Conservation (phyloP, 2,797 vertebrate genomes). For the Oceanodroma leucorhoa region DNA sequence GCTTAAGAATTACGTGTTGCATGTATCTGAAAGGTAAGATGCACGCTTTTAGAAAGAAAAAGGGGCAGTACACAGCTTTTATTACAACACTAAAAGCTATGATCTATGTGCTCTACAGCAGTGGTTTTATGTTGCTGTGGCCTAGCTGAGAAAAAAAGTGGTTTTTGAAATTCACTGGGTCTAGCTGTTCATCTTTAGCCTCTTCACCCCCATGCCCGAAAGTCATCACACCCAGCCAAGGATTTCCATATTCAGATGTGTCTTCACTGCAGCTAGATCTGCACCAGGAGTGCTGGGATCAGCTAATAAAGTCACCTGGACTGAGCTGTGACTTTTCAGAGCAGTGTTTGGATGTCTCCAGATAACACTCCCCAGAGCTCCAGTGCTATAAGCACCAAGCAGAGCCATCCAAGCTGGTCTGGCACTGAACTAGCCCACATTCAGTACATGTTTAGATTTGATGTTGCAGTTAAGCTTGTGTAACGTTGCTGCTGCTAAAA, state of each 20-base stretch:
- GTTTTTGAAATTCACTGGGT: neutral
- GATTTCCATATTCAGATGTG: neutral
- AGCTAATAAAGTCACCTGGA: neutral
- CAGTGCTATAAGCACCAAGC: accelerated
- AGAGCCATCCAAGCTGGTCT: neutral
- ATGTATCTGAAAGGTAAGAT: neutral
- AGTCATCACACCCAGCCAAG: neutral
- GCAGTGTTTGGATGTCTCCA: neutral
- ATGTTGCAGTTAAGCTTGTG: neutral
- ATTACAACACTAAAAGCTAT: neutral
- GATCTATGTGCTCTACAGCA: neutral
- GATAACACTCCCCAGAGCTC: neutral
- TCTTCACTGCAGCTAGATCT: neutral
- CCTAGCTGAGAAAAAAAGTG: neutral
- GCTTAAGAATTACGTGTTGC: neutral
- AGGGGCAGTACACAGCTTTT: neutral
- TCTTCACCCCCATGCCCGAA: neutral
- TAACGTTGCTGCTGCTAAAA: neutral
- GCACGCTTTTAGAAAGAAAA: neutral
- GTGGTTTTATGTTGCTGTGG: neutral
- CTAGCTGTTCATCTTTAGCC: neutral
- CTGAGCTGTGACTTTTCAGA: neutral
- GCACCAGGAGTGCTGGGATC: neutral
- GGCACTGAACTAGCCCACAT: neutral
- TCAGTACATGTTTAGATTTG: neutral